Conservation (phyloP, 2,888 invertebrate species). For the Melanostoma scalare region DNA sequence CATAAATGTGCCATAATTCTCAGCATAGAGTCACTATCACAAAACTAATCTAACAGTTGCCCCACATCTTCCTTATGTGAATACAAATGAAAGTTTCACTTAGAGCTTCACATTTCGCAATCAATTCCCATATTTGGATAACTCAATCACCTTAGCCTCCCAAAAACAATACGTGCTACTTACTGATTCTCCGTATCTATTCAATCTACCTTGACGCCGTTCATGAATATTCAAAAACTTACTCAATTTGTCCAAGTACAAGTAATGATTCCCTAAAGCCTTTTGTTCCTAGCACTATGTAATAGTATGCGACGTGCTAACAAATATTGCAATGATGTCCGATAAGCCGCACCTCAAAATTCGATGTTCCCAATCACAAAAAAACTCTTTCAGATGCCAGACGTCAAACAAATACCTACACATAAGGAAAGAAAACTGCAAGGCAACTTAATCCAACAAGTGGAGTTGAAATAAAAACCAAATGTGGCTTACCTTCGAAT, state of each 20-base stretch:
- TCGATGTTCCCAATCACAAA: constrained; percentile 16
- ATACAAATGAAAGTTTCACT: neutral
- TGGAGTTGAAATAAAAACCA: constrained; percentile 35
- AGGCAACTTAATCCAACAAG: constrained; percentile 44
- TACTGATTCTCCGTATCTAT: constrained; percentile 2
- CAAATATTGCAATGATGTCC: neutral
- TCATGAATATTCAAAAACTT: constrained; percentile 38
- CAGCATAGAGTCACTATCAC: no score
- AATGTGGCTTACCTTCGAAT: constrained; percentile 54
- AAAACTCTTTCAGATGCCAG: constrained; percentile 29
- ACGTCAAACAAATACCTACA: constrained; percentile 19
- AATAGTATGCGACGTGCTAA: neutral
- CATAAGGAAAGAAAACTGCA: constrained; percentile 53
- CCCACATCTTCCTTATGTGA: no score
- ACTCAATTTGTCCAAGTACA: constrained; percentile 23
- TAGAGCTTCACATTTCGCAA: neutral
- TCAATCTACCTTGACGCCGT: constrained; percentile 33
- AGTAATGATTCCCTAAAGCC: constrained; percentile 6
- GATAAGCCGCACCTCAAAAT: constrained; percentile 40
- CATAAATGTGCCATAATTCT: no score
- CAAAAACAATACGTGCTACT: constrained; percentile 5
- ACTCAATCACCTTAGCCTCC: constrained; percentile 8
- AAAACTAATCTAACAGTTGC: no score
- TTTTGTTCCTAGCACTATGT: neutral
- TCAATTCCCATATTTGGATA: constrained; percentile 16